These are phyloP conservation scores for Apodemia hepburni DNA, from an alignment of 2,888 invertebrate genomes.

Conservation along the genomic window DNA sequence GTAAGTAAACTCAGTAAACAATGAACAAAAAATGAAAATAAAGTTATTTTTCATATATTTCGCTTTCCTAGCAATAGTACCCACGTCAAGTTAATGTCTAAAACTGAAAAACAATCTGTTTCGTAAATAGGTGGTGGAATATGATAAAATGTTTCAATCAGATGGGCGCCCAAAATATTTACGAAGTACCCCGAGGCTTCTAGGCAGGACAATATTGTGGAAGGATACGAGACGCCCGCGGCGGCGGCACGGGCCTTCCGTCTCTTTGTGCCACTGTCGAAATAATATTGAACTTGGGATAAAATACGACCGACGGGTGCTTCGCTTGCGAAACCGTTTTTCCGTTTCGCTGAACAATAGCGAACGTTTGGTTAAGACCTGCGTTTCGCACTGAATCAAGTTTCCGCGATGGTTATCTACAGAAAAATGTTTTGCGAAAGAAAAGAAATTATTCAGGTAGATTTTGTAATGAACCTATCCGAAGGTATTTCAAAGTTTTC, in stretches of 20 bases:
- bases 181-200: conserved; percentile 74
- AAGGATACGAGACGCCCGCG: conserved; percentile 65
- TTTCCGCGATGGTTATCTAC: conserved; percentile 40
- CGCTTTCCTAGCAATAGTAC: background rate
- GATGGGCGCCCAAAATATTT: conserved; percentile 74
- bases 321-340: conserved; percentile 70
- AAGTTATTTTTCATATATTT: conserved; percentile 34
- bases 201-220: conserved; percentile 72
- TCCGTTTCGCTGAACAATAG: conserved; percentile 69
- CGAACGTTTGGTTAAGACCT: conserved; percentile 62
- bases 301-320: conserved; percentile 74
- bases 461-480: background rate
- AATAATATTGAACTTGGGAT: conserved; percentile 76
- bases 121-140: conserved; percentile 44
- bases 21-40: too few relatives aligned
- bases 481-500: background rate
- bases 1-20: too few relatives aligned
- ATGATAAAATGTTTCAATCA: conserved; percentile 77
- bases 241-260: conserved; percentile 65
- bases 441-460: conserved; percentile 5
- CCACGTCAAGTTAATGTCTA: conserved; percentile 5
- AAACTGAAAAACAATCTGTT: conserved; percentile 15
- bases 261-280: conserved; percentile 72
- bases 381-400: conserved; percentile 45
- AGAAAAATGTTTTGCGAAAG: conserved; percentile 21